A percentile compares a stretch with the other conserved stretches of the same genome.
Evolutionary conservation across 2,113 vertebrate species (phyloP).

Genomic region (Alectura lathami): DNA sequence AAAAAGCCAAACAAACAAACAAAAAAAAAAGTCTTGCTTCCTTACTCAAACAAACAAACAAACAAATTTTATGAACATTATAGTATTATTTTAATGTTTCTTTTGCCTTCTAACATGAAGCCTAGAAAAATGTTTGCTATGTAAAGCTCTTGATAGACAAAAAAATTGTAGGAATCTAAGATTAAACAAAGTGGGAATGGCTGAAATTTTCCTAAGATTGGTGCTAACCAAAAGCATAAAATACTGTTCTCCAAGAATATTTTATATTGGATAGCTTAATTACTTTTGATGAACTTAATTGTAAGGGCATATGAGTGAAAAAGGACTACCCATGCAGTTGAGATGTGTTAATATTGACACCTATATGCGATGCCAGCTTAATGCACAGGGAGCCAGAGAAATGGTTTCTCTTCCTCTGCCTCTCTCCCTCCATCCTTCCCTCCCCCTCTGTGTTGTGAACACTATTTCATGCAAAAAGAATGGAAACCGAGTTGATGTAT

Average conservation of each 20-base stretch:
- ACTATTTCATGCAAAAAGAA: not conserved
- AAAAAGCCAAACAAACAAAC: not conserved
- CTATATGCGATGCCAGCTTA: not conserved
- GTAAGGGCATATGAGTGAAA: not conserved
- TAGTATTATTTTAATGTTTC: not conserved
- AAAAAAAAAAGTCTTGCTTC: not conserved
- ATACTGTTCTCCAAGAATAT: not conserved
- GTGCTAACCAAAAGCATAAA: not conserved
- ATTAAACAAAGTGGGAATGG: not conserved
- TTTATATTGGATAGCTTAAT: not conserved
- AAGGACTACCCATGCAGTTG: not conserved
- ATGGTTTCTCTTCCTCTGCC: not conserved
- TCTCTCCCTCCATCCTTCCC: not conserved
- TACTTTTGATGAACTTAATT: not conserved
- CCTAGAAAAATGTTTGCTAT: rapidly evolving
- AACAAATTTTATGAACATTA: not conserved
- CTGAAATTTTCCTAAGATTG: not conserved
- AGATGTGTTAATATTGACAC: not conserved
- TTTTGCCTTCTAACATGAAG: not conserved
- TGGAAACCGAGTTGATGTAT: not conserved
- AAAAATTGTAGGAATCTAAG: not conserved
- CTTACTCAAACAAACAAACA: not conserved
- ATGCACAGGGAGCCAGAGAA: not conserved
- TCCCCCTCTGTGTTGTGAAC: not conserved
- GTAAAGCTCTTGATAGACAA: not conserved